Conservation (phyloP, 2,113 vertebrate species). For the Microtus montanus region DNA sequence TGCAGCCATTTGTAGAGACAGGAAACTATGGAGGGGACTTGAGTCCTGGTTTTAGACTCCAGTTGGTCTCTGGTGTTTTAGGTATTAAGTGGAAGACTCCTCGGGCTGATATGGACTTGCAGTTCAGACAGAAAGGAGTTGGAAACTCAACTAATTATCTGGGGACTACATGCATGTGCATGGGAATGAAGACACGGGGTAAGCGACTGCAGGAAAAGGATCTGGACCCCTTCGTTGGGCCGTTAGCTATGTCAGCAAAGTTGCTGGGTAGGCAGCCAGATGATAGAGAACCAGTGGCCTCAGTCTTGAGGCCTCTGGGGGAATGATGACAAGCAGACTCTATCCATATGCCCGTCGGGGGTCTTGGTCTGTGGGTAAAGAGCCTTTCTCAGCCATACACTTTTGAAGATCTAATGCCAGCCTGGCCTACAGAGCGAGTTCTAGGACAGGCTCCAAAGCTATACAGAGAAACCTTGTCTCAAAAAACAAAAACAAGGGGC, state of each 20-base stretch:
- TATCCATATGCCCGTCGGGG: not conserved
- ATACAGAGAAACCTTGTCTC: too few relatives aligned
- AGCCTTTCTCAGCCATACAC: not conserved
- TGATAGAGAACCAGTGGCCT: not conserved
- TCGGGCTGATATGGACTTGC: not conserved
- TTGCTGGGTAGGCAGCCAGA: not conserved
- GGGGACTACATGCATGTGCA: not conserved
- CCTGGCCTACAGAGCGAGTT: too few relatives aligned
- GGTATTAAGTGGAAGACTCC: not conserved
- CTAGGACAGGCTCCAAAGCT: too few relatives aligned
- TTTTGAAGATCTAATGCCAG: too few relatives aligned
- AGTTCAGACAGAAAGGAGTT: slow-evolving; percentile 30
- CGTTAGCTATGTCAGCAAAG: not conserved
- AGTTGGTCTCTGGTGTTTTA: not conserved
- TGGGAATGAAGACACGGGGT: not conserved
- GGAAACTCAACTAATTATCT: not conserved
- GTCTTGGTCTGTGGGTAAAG: not conserved
- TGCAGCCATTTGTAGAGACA: not conserved
- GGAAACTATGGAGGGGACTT: not conserved
- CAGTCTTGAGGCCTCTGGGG: not conserved
- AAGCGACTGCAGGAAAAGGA: not conserved
- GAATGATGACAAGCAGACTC: not conserved
- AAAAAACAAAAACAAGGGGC: too few relatives aligned
- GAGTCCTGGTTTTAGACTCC: not conserved
- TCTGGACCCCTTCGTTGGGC: not conserved